A percentile compares a stretch with the other conserved stretches of the same genome.
Conservation (phyloP, 2,113 vertebrate genomes). For the Cololabis saira region DNA sequence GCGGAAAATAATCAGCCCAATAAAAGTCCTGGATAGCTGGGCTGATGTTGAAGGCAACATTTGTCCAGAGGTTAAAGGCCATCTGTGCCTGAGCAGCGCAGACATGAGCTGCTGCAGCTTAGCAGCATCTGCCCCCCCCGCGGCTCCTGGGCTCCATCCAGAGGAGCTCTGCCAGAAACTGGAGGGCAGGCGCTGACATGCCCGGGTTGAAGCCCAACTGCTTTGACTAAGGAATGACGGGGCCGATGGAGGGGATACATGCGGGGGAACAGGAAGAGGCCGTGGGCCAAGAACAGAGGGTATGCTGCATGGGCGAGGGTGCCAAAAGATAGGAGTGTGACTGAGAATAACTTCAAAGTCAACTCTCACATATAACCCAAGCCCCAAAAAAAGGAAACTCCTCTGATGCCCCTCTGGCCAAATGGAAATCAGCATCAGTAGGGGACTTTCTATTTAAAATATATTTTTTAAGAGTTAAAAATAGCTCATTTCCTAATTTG, state of each 20-base stretch:
- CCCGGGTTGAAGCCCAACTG: slow-evolving; percentile 5
- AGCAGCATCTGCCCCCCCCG: slow-evolving; percentile 42
- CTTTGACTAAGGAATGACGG: neutral
- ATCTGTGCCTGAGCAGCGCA: slow-evolving; percentile 28
- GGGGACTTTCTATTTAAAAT: too few relatives aligned
- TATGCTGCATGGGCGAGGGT: neutral
- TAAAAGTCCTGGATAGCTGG: neutral
- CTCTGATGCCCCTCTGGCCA: too few relatives aligned
- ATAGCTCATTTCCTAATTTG: too few relatives aligned
- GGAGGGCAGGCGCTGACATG: neutral
- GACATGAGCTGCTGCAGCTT: slow-evolving; percentile 35
- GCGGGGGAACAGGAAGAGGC: neutral
- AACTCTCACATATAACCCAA: too few relatives aligned
- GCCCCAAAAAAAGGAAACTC: too few relatives aligned
- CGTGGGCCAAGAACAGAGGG: neutral
- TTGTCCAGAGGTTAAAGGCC: slow-evolving; percentile 39
- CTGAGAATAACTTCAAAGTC: neutral
- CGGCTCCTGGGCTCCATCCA: slow-evolving; percentile 25
- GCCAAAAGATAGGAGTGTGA: neutral
- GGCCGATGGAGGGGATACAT: neutral
- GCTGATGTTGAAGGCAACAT: slow-evolving; percentile 2
- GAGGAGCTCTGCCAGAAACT: slow-evolving; percentile 10
- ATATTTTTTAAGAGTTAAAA: too few relatives aligned
- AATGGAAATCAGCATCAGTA: too few relatives aligned
- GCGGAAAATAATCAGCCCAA: neutral